Conservation (phyloP, 2,797 vertebrate genomes). For the Hoplostethus mediterraneus region DNA sequence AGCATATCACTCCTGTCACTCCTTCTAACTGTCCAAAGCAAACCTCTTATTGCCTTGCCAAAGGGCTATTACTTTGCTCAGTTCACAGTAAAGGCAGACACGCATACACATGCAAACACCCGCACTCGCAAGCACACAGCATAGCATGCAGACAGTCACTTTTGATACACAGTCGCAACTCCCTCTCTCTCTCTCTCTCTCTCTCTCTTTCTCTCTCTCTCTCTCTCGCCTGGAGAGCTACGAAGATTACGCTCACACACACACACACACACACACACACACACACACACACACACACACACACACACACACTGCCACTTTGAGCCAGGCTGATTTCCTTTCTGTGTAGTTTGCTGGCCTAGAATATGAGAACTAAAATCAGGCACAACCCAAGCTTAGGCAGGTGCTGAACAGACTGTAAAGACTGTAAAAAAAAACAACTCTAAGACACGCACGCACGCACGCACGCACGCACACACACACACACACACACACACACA, state of each 20-base stretch:
- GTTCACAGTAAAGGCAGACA: slow-evolving; percentile 45
- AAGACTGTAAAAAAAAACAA: not conserved
- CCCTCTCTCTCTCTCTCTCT: slow-evolving; percentile 3
- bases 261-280: slow-evolving; percentile 5
- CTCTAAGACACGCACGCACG: not conserved
- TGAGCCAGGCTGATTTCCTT: slow-evolving; percentile 32
- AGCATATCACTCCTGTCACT: slow-evolving; percentile 49
- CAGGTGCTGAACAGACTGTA: slow-evolving; percentile 1
- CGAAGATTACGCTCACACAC: slow-evolving; percentile 27
- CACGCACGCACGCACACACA: not conserved
- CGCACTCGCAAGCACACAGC: slow-evolving; percentile 10
- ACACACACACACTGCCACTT: slow-evolving; percentile 8
- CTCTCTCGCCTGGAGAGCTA: slow-evolving; percentile 45
- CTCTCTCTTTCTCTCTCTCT: not conserved
- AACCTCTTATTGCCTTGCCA: slow-evolving; percentile 53
- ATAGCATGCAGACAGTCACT: slow-evolving; percentile 40
- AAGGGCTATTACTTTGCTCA: slow-evolving; percentile 59
- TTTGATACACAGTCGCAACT: slow-evolving; percentile 34
- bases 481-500: not conserved
- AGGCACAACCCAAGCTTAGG: slow-evolving; percentile 10
- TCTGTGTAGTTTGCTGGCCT: slow-evolving; percentile 29
- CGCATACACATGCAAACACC: slow-evolving; percentile 14
- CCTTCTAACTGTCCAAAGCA: slow-evolving; percentile 48
- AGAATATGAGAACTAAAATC: slow-evolving; percentile 29
- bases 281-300: slow-evolving; percentile 15